Conservation (phyloP, 2,113 vertebrate genomes). For the Gallinago undulata region DNA sequence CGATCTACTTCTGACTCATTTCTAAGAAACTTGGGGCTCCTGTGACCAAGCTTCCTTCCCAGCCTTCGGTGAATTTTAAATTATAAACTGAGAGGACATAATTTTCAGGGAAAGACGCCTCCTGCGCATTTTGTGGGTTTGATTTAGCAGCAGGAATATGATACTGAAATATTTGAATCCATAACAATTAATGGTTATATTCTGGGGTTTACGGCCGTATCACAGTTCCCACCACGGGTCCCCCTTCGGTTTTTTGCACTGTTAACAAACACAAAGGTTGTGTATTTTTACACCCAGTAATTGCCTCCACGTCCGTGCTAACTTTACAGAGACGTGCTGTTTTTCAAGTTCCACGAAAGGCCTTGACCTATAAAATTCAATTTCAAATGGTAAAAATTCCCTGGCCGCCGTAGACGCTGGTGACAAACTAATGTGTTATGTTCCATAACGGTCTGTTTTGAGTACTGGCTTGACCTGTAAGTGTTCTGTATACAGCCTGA, state of each 20-base stretch:
- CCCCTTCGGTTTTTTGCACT: background rate
- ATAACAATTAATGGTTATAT: slow-evolving; percentile 44
- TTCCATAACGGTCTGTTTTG: slow-evolving; percentile 69
- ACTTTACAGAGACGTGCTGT: slow-evolving; percentile 31
- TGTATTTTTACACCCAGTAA: slow-evolving; percentile 17
- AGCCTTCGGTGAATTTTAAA: slow-evolving; percentile 18
- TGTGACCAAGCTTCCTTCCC: slow-evolving; percentile 28
- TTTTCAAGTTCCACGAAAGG: slow-evolving; percentile 58
- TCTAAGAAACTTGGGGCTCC: slow-evolving; percentile 13
- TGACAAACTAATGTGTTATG: slow-evolving; percentile 69
- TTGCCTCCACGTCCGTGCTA: slow-evolving; percentile 7
- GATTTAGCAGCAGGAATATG: background rate
- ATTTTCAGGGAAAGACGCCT: background rate
- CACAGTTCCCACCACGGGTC: background rate
- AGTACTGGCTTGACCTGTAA: slow-evolving; percentile 75
- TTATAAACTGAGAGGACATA: background rate
- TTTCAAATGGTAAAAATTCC: slow-evolving; percentile 74
- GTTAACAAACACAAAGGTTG: slow-evolving; percentile 45
- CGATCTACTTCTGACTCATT: slow-evolving; percentile 4
- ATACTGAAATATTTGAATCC: background rate
- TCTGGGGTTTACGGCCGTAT: background rate
- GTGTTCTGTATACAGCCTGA: slow-evolving; percentile 73
- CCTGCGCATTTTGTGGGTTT: slow-evolving; percentile 2
- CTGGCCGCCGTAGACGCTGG: slow-evolving; percentile 45
- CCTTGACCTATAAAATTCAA: slow-evolving; percentile 71